Percentiles rank a stretch among this genome's conserved stretches.
Conservation (phyloP, 23 tunicate species). For the Styela plicata region DNA sequence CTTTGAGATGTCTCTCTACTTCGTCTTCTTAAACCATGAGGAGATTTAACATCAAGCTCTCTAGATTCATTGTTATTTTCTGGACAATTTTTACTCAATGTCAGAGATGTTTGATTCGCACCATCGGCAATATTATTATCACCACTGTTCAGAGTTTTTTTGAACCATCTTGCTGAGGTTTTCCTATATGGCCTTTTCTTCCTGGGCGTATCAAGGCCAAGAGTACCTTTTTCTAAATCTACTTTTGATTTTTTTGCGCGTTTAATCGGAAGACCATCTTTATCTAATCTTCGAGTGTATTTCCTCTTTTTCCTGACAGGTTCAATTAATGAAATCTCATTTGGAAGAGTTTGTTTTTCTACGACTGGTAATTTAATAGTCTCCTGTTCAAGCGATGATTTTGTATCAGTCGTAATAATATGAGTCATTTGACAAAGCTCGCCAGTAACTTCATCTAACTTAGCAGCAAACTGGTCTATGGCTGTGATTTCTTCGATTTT, state of each 20-base stretch:
- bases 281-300: slow-evolving; percentile 9
- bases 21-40: slow-evolving; percentile 9
- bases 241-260: slow-evolving; percentile 2
- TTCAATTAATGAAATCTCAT: not conserved
- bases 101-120: not conserved
- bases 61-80: not conserved
- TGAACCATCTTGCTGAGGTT: slow-evolving; percentile 3
- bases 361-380: not conserved
- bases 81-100: not conserved
- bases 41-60: not conserved
- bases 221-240: not conserved
- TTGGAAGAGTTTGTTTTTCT: not conserved
- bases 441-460: not conserved
- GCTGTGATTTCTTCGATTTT: not conserved
- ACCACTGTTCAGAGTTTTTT: not conserved
- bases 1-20: not conserved
- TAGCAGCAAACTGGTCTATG: not conserved
- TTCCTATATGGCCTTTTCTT: slow-evolving; percentile 13
- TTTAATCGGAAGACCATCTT: not conserved
- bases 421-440: not conserved
- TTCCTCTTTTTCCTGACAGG: slow-evolving; percentile 17
- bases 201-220: not conserved
- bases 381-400: not conserved
- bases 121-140: not conserved
- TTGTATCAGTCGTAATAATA: not conserved